A percentile compares a stretch with the other conserved stretches of the same genome.
These are phyloP conservation scores for Cavia aperea DNA, from an alignment of 2,113 vertebrate genomes.

Conservation along the genomic window DNA sequence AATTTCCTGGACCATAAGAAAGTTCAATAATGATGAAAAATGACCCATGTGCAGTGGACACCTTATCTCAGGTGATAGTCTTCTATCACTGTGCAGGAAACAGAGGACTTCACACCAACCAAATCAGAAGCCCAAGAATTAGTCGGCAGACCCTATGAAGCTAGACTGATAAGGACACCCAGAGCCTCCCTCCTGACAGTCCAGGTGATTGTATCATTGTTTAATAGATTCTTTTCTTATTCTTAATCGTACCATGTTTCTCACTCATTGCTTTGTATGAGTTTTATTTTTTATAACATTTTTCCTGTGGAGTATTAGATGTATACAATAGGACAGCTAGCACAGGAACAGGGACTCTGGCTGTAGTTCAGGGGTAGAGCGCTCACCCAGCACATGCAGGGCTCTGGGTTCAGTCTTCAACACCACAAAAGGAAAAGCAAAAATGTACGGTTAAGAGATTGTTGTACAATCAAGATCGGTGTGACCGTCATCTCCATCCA, in stretches of 20 bases:
- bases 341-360: background rate
- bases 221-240: background rate
- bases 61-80: background rate
- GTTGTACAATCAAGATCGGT: background rate
- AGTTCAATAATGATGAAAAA: background rate
- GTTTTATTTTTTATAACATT: background rate
- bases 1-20: background rate
- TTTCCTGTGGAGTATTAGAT: background rate
- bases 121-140: background rate
- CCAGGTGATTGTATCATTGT: background rate
- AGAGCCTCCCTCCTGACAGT: background rate
- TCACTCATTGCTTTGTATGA: background rate
- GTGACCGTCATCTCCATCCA: background rate
- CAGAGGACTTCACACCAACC: background rate
- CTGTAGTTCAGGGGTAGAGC: background rate
- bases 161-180: background rate
- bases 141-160: background rate
- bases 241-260: background rate
- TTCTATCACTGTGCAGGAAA: background rate
- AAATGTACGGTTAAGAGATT: background rate
- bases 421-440: background rate
- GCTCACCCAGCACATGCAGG: background rate
- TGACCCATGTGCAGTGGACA: too few relatives aligned
- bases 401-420: background rate
- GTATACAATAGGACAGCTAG: background rate